These are phyloP conservation scores for Chionoecetes opilio DNA, from an alignment of 1,140 invertebrate species.

Conservation along the genomic window DNA sequence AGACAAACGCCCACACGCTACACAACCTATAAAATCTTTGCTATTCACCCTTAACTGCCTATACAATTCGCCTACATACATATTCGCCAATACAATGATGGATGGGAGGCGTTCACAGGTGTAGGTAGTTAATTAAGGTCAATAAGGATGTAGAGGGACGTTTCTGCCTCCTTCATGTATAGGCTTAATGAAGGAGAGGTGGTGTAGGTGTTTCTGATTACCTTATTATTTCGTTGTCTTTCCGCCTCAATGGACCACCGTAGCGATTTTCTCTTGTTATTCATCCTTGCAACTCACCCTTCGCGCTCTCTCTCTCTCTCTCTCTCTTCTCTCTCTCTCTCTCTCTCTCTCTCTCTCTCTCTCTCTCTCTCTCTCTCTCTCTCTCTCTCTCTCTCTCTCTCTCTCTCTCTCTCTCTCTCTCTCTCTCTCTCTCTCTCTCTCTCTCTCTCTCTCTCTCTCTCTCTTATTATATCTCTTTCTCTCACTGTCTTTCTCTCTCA, in stretches of 20 bases:
- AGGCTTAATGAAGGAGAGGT: neutral
- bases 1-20: neutral
- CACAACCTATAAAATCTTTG: neutral
- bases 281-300: conserved; percentile 6
- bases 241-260: neutral
- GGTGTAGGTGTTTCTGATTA: neutral
- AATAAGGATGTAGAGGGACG: neutral
- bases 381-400: neutral
- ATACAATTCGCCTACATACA: too few relatives aligned
- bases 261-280: neutral
- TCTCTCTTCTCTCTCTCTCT: neutral
- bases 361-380: neutral
- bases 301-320: too few relatives aligned
- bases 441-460: neutral
- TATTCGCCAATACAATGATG: neutral
- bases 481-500: neutral
- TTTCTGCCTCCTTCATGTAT: conserved; percentile 6
- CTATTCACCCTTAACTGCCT: neutral
- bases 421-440: neutral
- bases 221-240: neutral
- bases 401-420: neutral
- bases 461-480: too few relatives aligned
- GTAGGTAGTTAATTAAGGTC: neutral
- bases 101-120: neutral
- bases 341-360: neutral